These are phyloP conservation scores for Charadrius vociferus DNA, from an alignment of 2,113 vertebrate species.

Conservation along the genomic window DNA sequence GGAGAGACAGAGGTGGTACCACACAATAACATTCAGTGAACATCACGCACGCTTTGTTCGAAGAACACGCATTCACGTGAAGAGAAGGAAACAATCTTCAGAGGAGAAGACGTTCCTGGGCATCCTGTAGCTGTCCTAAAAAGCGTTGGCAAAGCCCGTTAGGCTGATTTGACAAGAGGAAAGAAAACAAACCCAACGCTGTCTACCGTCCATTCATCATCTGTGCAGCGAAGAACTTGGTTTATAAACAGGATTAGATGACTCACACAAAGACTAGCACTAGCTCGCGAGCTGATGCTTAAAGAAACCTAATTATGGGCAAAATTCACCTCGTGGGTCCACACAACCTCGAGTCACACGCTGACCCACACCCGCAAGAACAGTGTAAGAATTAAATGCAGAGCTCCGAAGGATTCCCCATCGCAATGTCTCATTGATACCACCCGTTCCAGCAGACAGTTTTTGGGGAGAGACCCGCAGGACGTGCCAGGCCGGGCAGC, in stretches of 20 bases:
- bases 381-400: rapidly evolving
- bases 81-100: neutral
- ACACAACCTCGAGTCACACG: neutral
- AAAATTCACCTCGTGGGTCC: neutral
- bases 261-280: neutral
- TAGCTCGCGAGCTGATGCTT: neutral
- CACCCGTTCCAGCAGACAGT: neutral
- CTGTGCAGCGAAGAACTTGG: neutral
- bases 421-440: rapidly evolving
- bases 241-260: neutral
- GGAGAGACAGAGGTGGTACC: neutral
- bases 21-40: rapidly evolving
- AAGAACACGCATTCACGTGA: rapidly evolving
- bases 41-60: rapidly evolving
- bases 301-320: neutral
- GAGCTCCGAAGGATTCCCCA: neutral
- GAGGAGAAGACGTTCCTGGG: neutral
- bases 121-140: neutral
- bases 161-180: neutral
- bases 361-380: neutral
- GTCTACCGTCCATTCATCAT: neutral
- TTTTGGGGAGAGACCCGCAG: neutral
- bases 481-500: too few species aligned
- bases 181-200: neutral
- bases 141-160: neutral